phyloP scores from a whole-genome alignment of 2,113 vertebrate species.

The Panurus biarmicus region DNA sequence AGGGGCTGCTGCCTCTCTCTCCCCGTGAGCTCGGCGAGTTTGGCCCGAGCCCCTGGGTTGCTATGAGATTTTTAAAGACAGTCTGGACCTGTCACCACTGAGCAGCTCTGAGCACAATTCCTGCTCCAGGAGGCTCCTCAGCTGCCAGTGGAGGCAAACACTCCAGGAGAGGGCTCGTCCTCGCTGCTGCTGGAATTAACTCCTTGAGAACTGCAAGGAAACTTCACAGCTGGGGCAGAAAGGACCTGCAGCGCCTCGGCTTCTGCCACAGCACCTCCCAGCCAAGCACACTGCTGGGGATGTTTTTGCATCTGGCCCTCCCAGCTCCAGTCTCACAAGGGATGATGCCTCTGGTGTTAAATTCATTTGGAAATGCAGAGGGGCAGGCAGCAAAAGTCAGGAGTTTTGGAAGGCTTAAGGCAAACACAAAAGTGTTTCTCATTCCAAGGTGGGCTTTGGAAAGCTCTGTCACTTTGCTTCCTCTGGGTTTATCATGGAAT shows the following conservation, averaged over 20 bases:
- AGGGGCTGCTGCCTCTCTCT: constrained; percentile 13
- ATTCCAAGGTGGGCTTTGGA: neutral
- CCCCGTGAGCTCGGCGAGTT: neutral
- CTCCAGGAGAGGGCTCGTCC: neutral
- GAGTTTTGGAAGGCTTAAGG: neutral
- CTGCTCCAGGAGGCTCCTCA: neutral
- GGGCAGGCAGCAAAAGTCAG: neutral
- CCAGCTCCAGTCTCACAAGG: neutral
- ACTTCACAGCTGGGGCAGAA: fast-evolving
- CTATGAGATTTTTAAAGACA: neutral
- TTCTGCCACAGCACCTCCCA: neutral
- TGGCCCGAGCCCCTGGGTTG: neutral
- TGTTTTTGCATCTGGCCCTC: neutral
- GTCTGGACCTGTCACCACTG: neutral
- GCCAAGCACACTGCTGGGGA: neutral
- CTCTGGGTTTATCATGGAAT: neutral
- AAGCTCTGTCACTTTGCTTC: neutral
- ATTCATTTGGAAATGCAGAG: neutral
- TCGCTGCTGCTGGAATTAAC: neutral
- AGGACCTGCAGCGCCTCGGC: neutral
- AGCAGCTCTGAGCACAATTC: neutral
- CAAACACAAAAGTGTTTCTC: neutral
- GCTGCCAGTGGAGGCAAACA: neutral
- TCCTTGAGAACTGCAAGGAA: neutral
- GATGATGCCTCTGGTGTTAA: neutral